Conservation (phyloP, 2,113 vertebrate species). For the Dryoscopus gambensis region DNA sequence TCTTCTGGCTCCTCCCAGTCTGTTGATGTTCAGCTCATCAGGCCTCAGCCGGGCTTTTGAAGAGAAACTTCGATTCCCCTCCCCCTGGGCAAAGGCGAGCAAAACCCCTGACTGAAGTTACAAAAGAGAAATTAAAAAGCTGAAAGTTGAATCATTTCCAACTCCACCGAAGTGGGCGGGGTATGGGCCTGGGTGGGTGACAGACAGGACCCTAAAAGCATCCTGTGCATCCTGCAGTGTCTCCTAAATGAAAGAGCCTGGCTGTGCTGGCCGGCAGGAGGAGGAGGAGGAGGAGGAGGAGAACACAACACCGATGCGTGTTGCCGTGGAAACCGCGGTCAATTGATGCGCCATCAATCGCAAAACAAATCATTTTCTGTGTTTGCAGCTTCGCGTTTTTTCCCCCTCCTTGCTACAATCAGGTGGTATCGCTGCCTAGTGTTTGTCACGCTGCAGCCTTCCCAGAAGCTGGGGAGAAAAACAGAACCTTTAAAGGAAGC, state of each 20-base stretch:
- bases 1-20: neutral
- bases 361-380: slow-evolving; percentile 32
- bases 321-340: slow-evolving; percentile 39
- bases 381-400: neutral
- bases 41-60: neutral
- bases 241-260: slow-evolving; percentile 30
- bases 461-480: neutral
- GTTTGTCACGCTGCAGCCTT: slow-evolving; percentile 21
- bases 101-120: neutral
- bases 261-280: neutral
- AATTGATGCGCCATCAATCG: slow-evolving; percentile 43
- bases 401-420: neutral
- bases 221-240: neutral
- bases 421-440: neutral
- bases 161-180: fast-evolving
- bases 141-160: neutral
- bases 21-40: neutral
- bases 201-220: too few relatives aligned
- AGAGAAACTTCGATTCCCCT: neutral
- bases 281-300: slow-evolving; percentile 33
- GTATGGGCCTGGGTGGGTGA: fast-evolving
- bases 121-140: neutral
- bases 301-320: neutral
- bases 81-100: neutral
- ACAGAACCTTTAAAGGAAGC: neutral